Percentiles rank a stretch among this genome's conserved stretches.
Conservation (phyloP, 92 coral and sea anemone species). For the Pocillopora meandrina region DNA sequence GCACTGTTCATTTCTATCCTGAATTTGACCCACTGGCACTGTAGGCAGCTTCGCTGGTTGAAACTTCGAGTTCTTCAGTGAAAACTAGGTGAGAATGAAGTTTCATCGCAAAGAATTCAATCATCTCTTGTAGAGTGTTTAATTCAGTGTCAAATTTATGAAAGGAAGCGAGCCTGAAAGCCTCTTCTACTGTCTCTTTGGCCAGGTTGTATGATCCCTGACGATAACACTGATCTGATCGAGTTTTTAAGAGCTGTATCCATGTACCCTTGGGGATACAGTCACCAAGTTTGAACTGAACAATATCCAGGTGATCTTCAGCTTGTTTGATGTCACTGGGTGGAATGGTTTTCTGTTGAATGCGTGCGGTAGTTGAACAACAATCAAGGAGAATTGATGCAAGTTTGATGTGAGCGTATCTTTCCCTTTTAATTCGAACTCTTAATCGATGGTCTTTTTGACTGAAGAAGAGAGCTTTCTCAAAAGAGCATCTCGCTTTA, state of each 20-base stretch:
- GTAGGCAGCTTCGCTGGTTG: background rate
- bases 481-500: slow-evolving; percentile 1
- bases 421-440: slow-evolving; percentile 6
- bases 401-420: slow-evolving; percentile 10
- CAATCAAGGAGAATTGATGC: slow-evolving; percentile 33
- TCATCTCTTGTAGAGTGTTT: slow-evolving; percentile 7
- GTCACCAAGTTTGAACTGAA: background rate
- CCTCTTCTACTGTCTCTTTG: slow-evolving; percentile 23
- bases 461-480: background rate
- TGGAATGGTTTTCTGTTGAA: slow-evolving; percentile 11
- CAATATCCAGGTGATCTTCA: slow-evolving; percentile 22
- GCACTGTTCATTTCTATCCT: too few relatives aligned
- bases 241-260: slow-evolving; percentile 29
- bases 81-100: background rate
- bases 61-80: background rate
- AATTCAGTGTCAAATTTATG: slow-evolving; percentile 10
- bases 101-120: background rate
- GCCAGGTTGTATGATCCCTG: slow-evolving; percentile 12
- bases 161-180: slow-evolving; percentile 3
- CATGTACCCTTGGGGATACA: slow-evolving; percentile 5
- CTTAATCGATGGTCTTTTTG: background rate
- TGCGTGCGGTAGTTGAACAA: slow-evolving; percentile 19
- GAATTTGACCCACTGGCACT: too few relatives aligned
- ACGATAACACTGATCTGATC: slow-evolving; percentile 42
- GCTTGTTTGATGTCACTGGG: slow-evolving; percentile 30